These are phyloP conservation scores for Mastomys coucha DNA, from an alignment of 2,113 vertebrate genomes.

Conservation along the genomic window DNA sequence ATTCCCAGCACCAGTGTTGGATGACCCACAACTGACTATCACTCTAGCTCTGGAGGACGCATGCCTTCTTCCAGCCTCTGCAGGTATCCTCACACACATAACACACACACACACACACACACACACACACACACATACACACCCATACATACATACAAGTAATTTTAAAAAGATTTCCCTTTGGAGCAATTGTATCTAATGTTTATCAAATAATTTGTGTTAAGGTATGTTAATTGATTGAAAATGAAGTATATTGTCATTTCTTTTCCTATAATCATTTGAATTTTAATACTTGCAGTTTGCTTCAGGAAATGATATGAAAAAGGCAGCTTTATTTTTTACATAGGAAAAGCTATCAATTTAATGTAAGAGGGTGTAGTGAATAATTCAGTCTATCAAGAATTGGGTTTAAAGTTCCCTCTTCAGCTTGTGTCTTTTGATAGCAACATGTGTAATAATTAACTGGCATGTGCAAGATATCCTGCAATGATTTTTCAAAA, in stretches of 20 bases:
- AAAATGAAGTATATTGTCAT: neutral
- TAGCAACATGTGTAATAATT: neutral
- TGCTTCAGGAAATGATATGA: slow-evolving; percentile 22
- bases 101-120: neutral
- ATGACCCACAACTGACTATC: neutral
- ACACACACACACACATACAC: neutral
- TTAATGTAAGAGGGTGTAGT: no score
- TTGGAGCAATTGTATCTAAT: neutral
- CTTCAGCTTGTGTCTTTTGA: neutral
- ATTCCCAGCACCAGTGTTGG: neutral
- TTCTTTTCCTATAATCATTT: neutral
- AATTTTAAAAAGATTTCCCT: neutral
- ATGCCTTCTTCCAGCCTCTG: neutral
- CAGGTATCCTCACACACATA: neutral
- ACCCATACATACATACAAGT: neutral
- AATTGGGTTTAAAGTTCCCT: neutral
- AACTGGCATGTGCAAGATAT: neutral
- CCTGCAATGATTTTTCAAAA: neutral
- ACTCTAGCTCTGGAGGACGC: neutral
- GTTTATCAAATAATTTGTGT: neutral
- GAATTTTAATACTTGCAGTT: neutral
- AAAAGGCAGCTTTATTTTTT: slow-evolving; percentile 16
- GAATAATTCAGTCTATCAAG: neutral
- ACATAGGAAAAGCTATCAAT: no score
- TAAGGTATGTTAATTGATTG: neutral